Evolutionary conservation across 2,797 vertebrate species (phyloP), one percentile per base, ranked within the genome.

Genomic region (Acrossocheilus wenchowensis): DNA sequence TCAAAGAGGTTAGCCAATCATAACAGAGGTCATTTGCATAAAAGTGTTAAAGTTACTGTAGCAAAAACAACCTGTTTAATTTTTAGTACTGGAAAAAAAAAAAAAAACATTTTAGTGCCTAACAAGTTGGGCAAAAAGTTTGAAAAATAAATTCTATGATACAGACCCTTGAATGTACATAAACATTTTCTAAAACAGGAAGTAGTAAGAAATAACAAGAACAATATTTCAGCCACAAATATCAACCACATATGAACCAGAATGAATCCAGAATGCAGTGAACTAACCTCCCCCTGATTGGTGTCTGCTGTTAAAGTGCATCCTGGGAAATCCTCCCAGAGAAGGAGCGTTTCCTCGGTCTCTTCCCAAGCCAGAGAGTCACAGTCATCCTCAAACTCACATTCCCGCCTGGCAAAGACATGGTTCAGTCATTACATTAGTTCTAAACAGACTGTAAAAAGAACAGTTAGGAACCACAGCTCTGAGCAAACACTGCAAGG

Each of bases 341-440:
- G 96, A 62, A 99, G 95, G 89, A 99, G 93, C 0, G 98, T 99
- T 93, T 99, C 98, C 91, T 99, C 98, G 0, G 97, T 99, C 94
- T 99, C 98, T 93, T 99, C 98, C 98, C 98, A 99, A 0, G 97
- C 97, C 90, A 99, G 95, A 91, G 98, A 99, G 94, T 99, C 98
- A 77, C 97, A 99, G 94, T 99, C 97, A 82, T 99, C 97, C 91
- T 99, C 98, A 94, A 99, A 98, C 92, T 99, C 98, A 93, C 97
- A 99, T 78, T 99, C 98, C 57, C 98, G 94, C 90, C 98, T 98
- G 86, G 36, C 34, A 77, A 75, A 87, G 26, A 87, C 39, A 87
- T 36, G n/a, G 14, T 66, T 26, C 17, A 54, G 2, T 75, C 15
- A 57, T 79, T 78, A 60, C 39, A 57, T 43, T 68, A 57, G 34